Conservation (phyloP, 2,797 vertebrate genomes). For the Eupleurogrammus muticus region DNA sequence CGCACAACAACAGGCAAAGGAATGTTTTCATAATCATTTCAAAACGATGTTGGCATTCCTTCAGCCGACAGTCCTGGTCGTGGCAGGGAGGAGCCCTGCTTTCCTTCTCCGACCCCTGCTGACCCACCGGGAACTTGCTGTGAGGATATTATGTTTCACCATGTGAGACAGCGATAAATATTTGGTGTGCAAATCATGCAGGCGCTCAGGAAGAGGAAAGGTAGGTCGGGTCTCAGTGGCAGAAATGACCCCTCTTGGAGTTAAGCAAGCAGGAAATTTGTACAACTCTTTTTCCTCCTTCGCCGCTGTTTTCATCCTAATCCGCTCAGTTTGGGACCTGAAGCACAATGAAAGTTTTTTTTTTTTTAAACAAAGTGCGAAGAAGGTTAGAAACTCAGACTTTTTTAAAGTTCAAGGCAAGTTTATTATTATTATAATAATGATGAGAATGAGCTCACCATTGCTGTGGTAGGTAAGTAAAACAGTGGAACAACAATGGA, state of each 20-base stretch:
- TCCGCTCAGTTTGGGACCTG: not conserved
- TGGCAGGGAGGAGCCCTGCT: not conserved
- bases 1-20: no score
- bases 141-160: slow-evolving; percentile 54
- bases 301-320: slow-evolving; percentile 30
- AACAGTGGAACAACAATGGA: not conserved
- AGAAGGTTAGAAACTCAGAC: not conserved
- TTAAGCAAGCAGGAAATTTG: slow-evolving; percentile 40
- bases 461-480: not conserved
- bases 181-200: slow-evolving; percentile 21
- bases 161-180: slow-evolving; percentile 58
- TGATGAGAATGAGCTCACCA: not conserved
- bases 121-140: slow-evolving; percentile 22
- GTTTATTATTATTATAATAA: no score
- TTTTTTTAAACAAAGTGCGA: not conserved
- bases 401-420: not conserved
- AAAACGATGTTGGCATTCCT: no score
- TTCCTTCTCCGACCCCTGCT: slow-evolving; percentile 11
- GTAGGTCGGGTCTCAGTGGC: slow-evolving; percentile 54
- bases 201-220: not conserved
- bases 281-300: not conserved
- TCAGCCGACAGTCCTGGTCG: not conserved
- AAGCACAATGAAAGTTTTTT: not conserved
- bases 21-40: no score
- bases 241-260: slow-evolving; percentile 56